Percentiles rank a stretch among this genome's conserved stretches.
phyloP scores from a whole-genome alignment of 2,113 vertebrate genomes.

The Corythornis cristatus region DNA sequence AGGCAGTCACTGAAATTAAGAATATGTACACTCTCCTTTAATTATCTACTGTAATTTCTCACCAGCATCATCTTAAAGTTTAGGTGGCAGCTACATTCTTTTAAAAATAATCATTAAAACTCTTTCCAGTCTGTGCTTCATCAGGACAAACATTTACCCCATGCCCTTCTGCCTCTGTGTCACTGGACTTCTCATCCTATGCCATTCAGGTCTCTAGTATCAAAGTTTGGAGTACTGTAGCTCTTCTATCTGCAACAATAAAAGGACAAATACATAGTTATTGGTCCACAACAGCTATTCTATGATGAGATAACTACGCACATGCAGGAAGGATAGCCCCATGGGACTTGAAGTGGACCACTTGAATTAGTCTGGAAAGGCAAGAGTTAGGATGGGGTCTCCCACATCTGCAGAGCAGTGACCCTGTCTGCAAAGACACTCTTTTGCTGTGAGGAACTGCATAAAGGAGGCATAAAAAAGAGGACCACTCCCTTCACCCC shows the following conservation, averaged over 20 bases:
- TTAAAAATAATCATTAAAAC: not conserved
- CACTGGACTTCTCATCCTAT: not conserved
- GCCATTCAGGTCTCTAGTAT: not conserved
- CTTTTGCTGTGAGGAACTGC: not conserved
- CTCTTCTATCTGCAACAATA: not conserved
- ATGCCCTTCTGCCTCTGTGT: rapidly evolving
- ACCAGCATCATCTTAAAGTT: not conserved
- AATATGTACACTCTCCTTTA: not conserved
- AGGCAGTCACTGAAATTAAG: not conserved
- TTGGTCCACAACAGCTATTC: not conserved
- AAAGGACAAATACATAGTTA: not conserved
- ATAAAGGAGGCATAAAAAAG: not conserved
- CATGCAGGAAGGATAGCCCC: not conserved
- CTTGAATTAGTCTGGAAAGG: not conserved
- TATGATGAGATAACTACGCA: not conserved
- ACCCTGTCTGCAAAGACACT: not conserved
- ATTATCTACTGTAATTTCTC: not conserved
- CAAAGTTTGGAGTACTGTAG: not conserved
- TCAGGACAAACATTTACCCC: not conserved
- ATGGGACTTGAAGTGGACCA: not conserved
- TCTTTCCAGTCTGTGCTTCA: rapidly evolving
- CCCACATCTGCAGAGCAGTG: not conserved
- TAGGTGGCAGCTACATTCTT: not conserved
- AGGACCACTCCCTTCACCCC: not conserved
- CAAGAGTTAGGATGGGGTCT: not conserved